phyloP scores from a whole-genome alignment of 53 echinoderm and acorn worm genomes.

The Zoroaster sp. region DNA sequence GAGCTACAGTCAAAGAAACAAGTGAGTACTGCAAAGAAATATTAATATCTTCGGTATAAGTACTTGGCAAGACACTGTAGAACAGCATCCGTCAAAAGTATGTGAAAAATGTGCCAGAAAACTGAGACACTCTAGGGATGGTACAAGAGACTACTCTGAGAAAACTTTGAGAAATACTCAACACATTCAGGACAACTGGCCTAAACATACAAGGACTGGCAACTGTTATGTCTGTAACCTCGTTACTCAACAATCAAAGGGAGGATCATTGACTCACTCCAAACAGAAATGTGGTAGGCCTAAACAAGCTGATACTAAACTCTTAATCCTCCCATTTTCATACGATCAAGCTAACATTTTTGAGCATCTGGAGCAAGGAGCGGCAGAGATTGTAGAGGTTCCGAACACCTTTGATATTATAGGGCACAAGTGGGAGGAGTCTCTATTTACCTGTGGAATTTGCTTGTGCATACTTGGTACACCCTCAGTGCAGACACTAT shows the following conservation, averaged over 20 bases:
- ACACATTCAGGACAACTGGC: slow-evolving; percentile 2
- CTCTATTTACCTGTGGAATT: too few relatives aligned
- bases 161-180: background rate
- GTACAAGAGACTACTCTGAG: background rate
- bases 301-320: background rate
- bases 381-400: background rate
- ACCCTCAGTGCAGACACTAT: too few relatives aligned
- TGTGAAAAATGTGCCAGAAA: slow-evolving; percentile 21
- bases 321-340: background rate
- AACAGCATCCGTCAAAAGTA: too few relatives aligned
- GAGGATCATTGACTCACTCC: background rate
- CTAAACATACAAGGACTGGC: background rate
- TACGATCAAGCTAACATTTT: background rate
- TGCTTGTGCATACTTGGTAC: too few relatives aligned
- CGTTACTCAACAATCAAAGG: background rate
- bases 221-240: slow-evolving; percentile 4
- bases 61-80: too few relatives aligned
- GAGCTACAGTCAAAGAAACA: too few relatives aligned
- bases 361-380: background rate
- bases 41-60: too few relatives aligned
- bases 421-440: too few relatives aligned
- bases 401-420: background rate
- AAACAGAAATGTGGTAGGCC: slow-evolving; percentile 10
- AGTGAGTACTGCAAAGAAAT: too few relatives aligned
- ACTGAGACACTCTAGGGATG: background rate